Evolutionary conservation across 2,113 vertebrate genomes (phyloP), one percentile per base, ranked within the genome.

Genomic region (Bubo bubo): DNA sequence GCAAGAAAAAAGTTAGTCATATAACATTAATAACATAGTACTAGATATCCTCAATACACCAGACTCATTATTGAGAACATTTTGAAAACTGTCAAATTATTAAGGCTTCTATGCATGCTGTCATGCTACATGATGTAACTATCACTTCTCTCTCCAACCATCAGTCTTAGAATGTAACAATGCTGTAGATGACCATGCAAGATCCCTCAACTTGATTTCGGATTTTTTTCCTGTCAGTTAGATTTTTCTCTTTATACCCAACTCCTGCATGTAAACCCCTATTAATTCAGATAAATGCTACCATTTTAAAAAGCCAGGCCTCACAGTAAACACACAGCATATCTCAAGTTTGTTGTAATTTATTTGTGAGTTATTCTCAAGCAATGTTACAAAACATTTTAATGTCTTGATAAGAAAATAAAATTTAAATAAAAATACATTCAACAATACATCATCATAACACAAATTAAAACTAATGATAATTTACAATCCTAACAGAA

Each of bases 381-480:
- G 96, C 92, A 55, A 96, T 92, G 96, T 97, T 98, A 98, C 95
- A 98, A 98, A 98, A 98, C 93, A 97, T 98, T 98, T 98, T 89
- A 96, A 98, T 97, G 83, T 98, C 94, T 97, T 97, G 88, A 97
- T 98, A 98, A 97, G 98, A 98, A 98, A 98, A 98, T 98, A 98
- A 98, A 98, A 97, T 98, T 98, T 98, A 98, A 98, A 98, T 98
- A 98, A 98, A 98, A 98, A 98, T 98, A 98, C 97, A 98, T 98
- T 98, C 92, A 97, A 98, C 96, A 98, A 96, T 97, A 97, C 91
- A 95, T 91, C 95, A 96, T 77, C 49, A 90, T 97, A 95, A 97
- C 93, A 97, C 96, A 98, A 97, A 97, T 97, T 91, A 89, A 91
- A 96, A 98, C 81, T 97, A 98, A 93, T 70, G 90, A 97, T 88